Base-by-base conservation (phyloP, 2,888 invertebrate species). In the Pediacus dermestoides region DNA sequence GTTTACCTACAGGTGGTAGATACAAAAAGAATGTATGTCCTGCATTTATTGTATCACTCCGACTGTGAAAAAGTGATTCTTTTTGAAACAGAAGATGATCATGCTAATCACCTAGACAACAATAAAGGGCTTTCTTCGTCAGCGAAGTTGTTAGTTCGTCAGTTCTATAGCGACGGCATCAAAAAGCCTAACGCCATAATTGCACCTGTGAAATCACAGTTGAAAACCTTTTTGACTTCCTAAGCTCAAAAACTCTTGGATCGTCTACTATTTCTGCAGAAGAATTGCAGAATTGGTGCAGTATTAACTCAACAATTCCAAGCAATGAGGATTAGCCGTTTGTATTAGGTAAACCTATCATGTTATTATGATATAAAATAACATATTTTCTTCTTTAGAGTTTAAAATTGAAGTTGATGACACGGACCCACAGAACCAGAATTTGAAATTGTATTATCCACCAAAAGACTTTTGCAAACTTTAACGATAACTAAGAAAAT, bases 131-230 rank as follows among this genome's bases (percentile, higher is more conserved):
- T 27, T 34, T 34, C 27, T 10, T 34, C 34, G 13, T 30, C 37
- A 12, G 30, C 37, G 21, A 31, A 37, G 37, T 30, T 37, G 22
- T 37, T 37, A 22, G 30, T 30, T 28, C 36, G 30, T 36, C 30
- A 36, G 30, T 21, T 36, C 16, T 36, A 30, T 30, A 36, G 18
- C 11, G 36, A 36, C 30, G 36, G 36, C 30, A 30, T 30, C 36
- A 36, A 36, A 36, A 36, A 36, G 15, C 30, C 36, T 13, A 36
- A 36, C 15, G 36, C 30, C 30, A 30, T 16, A 1, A 36, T 36
- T 21, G 21, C 34, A 34, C 32, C 32, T 32, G 18, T 21, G 21
- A 32, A 32, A 32, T 32, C 32, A 32, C 32, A 32, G 21, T 22
- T 32, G 8, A 32, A 21, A 32, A 15, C 30, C 16, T 15, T n/a